phyloP scores from a whole-genome alignment of 1,140 invertebrate species.

The Cherax quadricarinatus region DNA sequence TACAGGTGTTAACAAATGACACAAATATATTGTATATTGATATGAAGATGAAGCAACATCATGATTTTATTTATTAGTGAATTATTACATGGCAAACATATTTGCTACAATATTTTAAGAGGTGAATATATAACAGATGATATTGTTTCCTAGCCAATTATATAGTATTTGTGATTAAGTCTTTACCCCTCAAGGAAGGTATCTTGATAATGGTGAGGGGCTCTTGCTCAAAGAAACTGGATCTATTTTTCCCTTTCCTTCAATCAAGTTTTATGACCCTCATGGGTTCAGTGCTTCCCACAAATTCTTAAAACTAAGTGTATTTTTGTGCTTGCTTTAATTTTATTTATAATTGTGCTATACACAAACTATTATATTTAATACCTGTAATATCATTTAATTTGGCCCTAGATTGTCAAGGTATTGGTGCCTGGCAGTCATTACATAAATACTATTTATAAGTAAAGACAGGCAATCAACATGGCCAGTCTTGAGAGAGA shows the following conservation, averaged over 20 bases:
- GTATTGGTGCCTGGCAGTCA: background rate
- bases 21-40: background rate
- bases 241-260: too few species aligned
- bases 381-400: background rate
- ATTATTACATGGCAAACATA: background rate
- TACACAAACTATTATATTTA: background rate
- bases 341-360: background rate
- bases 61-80: background rate
- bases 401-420: background rate
- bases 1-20: background rate
- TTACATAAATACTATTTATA: constrained; percentile 2
- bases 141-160: background rate
- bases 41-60: background rate
- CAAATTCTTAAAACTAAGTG: background rate
- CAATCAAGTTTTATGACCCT: too few species aligned
- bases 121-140: background rate
- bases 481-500: background rate
- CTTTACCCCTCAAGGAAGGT: too few species aligned
- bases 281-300: background rate
- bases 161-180: background rate
- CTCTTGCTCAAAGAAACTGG: too few species aligned
- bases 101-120: background rate
- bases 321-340: background rate
- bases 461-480: background rate
- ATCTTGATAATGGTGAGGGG: too few species aligned